A percentile compares a stretch with the other conserved stretches of the same genome.
Conservation (phyloP, 2,113 vertebrate genomes). For the Saimiri boliviensis region DNA sequence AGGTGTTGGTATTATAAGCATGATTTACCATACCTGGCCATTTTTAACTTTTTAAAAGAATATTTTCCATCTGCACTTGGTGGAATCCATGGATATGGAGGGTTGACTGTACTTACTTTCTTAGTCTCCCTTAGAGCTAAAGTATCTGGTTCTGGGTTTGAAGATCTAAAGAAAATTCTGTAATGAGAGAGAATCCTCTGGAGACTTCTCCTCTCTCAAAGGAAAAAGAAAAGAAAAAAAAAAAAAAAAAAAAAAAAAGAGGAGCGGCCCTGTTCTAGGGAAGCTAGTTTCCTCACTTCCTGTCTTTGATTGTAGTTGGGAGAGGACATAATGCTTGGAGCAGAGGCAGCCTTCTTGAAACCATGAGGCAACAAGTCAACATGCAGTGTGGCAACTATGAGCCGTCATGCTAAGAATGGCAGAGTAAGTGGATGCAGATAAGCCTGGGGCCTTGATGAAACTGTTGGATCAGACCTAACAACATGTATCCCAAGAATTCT, state of each 20-base stretch:
- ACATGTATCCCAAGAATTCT: not conserved
- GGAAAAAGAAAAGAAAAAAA: not conserved
- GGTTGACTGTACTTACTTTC: not conserved
- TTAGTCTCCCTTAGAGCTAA: not conserved
- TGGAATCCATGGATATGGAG: not conserved
- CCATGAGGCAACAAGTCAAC: not conserved
- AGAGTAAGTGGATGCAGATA: not conserved
- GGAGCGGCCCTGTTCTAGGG: not conserved
- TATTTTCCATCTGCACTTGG: not conserved
- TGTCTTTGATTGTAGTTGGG: not conserved
- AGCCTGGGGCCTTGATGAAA: not conserved
- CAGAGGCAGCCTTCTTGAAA: not conserved
- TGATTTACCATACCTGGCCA: no score
- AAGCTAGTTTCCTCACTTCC: not conserved
- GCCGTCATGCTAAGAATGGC: not conserved
- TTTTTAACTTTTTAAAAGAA: not conserved
- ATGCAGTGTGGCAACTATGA: not conserved
- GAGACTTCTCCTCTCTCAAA: not conserved
- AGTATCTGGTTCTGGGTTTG: not conserved
- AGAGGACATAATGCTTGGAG: not conserved
- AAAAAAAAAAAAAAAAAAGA: not conserved
- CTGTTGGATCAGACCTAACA: not conserved
- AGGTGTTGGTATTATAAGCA: no score
- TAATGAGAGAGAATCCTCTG: not conserved
- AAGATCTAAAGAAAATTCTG: not conserved